A percentile compares a stretch with the other conserved stretches of the same genome.
phyloP scores from a whole-genome alignment of 2,888 invertebrate species.

The Bibio marci region DNA sequence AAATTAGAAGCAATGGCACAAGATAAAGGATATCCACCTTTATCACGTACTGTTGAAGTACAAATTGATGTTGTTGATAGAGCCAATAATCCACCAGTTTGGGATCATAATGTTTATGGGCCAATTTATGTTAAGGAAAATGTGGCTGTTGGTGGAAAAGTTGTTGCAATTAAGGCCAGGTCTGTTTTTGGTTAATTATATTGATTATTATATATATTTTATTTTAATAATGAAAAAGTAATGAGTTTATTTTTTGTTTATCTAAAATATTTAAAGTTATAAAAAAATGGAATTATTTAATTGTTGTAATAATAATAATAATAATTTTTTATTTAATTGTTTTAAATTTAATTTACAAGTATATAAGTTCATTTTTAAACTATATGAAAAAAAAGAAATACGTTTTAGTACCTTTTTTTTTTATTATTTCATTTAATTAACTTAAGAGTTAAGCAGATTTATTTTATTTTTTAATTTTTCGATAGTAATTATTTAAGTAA shows the following conservation, averaged over 20 bases:
- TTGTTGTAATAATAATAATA: background rate
- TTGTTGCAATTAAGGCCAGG: conserved; percentile 97
- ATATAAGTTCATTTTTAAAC: no score
- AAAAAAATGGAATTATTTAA: background rate
- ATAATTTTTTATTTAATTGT: no score
- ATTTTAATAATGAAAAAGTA: no score
- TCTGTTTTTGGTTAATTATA: conserved; percentile 46
- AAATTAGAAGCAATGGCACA: conserved; percentile 96
- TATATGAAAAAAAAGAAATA: no score
- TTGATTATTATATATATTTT: conserved; percentile 3
- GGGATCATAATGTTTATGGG: conserved; percentile 92
- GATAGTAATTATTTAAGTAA: no score
- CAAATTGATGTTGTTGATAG: conserved; percentile 97
- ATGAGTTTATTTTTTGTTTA: no score
- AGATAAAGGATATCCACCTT: conserved; percentile 91
- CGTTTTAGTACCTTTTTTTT: no score
- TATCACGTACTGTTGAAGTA: conserved; percentile 93
- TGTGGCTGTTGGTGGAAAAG: conserved; percentile 93
- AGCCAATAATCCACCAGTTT: conserved; percentile 94
- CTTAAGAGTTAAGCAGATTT: no score
- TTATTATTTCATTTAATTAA: no score
- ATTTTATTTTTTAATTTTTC: no score
- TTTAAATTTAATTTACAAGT: no score
- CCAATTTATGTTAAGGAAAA: conserved; percentile 96
- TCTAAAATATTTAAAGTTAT: background rate